Evolutionary conservation across 2,113 vertebrate genomes (phyloP).

Genomic region (Butastur rufipennis): DNA sequence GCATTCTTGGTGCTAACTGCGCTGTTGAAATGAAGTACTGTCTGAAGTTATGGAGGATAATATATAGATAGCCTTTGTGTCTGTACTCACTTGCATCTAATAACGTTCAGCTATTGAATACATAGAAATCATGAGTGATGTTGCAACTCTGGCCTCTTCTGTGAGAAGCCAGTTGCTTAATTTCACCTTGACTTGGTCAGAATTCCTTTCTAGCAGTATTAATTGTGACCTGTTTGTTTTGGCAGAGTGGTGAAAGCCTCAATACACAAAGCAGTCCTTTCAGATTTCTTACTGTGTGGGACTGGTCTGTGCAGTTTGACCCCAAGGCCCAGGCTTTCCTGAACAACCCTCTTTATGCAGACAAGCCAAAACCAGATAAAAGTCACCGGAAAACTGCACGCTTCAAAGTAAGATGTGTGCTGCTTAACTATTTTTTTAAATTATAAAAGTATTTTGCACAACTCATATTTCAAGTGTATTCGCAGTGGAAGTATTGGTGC

Average conservation of each 20-base stretch:
- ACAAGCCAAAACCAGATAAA: constrained; percentile 80
- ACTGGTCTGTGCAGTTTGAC: constrained; percentile 90
- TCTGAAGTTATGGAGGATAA: neutral
- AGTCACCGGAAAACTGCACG: constrained; percentile 69
- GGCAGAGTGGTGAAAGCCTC: constrained; percentile 76
- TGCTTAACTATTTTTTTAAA: neutral
- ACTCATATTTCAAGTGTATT: neutral
- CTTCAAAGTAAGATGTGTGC: constrained; percentile 75
- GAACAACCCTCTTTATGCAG: constrained; percentile 83
- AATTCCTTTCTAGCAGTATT: neutral
- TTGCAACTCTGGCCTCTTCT: neutral
- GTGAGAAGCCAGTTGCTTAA: neutral
- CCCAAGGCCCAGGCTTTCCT: constrained; percentile 81
- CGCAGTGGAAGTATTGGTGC: neutral
- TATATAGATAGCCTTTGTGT: neutral
- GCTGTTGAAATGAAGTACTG: neutral
- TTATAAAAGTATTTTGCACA: too few species aligned
- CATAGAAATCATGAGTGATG: neutral
- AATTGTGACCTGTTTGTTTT: constrained; percentile 67
- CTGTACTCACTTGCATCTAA: neutral
- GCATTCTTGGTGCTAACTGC: neutral
- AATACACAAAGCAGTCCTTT: constrained; percentile 76
- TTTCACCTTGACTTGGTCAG: neutral
- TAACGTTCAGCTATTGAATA: neutral
- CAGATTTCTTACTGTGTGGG: constrained; percentile 84